These are phyloP conservation scores for Erythrocebus patas DNA, from an alignment of 2,113 vertebrate genomes.

Conservation along the genomic window DNA sequence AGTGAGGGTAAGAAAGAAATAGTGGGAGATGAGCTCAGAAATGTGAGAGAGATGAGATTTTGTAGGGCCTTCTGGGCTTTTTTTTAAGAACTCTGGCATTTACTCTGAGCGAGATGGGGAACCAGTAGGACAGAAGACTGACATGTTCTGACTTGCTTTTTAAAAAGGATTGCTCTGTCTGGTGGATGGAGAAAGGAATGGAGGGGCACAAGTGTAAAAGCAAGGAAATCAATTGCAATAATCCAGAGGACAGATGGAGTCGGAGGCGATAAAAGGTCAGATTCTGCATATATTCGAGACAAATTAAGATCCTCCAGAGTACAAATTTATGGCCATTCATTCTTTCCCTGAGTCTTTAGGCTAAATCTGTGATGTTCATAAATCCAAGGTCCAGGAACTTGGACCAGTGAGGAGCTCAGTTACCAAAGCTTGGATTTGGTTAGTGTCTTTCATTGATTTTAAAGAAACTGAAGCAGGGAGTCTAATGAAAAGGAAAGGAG, in stretches of 20 bases:
- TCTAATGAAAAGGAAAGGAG: slow-evolving; percentile 3
- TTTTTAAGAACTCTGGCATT: background rate
- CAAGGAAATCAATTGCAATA: background rate
- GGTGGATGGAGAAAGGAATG: background rate
- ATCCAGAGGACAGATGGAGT: background rate
- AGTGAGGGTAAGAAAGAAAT: background rate
- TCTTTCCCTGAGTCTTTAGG: background rate
- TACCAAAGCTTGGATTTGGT: background rate
- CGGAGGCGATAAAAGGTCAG: background rate
- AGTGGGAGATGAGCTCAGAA: background rate
- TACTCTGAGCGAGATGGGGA: background rate
- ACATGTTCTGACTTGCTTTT: background rate
- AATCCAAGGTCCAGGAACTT: background rate
- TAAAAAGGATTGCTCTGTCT: background rate
- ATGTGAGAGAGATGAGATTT: background rate
- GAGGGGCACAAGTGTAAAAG: background rate
- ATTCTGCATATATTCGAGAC: background rate
- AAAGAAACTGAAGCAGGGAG: background rate
- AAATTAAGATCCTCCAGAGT: background rate
- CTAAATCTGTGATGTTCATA: background rate
- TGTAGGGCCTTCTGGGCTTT: background rate
- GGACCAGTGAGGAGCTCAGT: background rate
- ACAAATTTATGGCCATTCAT: background rate
- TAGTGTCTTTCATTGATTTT: background rate
- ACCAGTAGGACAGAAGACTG: background rate